Evolutionary conservation across 2,888 invertebrate species (phyloP).

Genomic region (Erebia palarica): DNA sequence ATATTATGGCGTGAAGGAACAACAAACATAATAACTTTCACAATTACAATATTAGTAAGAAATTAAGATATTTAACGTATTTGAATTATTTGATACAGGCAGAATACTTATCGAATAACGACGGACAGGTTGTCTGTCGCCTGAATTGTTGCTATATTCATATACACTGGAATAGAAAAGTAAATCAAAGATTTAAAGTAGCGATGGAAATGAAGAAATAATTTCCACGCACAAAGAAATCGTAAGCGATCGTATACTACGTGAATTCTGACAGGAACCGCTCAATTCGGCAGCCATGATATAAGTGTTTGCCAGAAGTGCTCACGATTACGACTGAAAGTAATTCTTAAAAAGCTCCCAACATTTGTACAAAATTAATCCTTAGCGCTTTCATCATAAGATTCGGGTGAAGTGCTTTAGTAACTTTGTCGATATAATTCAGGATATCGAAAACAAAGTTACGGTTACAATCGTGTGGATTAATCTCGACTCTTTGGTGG

Average conservation of each 20-base stretch:
- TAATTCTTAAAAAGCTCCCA: conserved; percentile 41
- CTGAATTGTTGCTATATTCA: conserved; percentile 3
- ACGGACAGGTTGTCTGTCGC: neutral
- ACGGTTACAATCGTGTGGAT: conserved; percentile 39
- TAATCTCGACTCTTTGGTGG: conserved; percentile 33
- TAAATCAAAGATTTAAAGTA: conserved; percentile 20
- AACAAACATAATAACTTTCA: too few relatives aligned
- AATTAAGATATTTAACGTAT: too few relatives aligned
- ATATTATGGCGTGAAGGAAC: too few relatives aligned
- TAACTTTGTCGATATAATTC: conserved; percentile 53
- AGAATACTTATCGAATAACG: too few relatives aligned
- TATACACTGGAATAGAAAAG: neutral
- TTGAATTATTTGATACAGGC: too few relatives aligned
- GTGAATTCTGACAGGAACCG: conserved; percentile 73
- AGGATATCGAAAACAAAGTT: conserved; percentile 60
- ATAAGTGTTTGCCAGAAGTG: conserved; percentile 80
- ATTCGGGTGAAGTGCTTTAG: conserved; percentile 49
- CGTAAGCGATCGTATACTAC: conserved; percentile 65
- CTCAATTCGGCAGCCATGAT: conserved; percentile 76
- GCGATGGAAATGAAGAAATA: conserved; percentile 73
- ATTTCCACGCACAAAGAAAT: conserved; percentile 72
- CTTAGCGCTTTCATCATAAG: conserved; percentile 51
- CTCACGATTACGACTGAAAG: conserved; percentile 70
- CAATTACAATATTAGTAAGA: too few relatives aligned
- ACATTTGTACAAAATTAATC: conserved; percentile 44